Percentiles rank a stretch among this genome's conserved stretches.
These are phyloP conservation scores for Coelopa frigida DNA, from an alignment of 1,140 invertebrate genomes.

Conservation along the genomic window DNA sequence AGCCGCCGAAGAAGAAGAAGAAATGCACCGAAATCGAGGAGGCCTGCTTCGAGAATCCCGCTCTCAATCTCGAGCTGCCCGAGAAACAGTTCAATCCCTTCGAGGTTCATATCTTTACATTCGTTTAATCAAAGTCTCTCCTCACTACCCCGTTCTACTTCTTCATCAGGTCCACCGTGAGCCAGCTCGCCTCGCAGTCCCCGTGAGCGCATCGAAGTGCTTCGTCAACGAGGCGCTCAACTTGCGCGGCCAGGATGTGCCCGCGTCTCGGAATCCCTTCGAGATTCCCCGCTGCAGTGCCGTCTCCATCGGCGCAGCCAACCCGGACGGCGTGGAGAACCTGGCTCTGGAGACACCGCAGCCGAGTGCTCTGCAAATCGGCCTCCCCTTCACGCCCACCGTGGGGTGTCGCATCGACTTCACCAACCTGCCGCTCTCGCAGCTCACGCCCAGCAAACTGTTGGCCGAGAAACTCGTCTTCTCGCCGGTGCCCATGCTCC, in stretches of 20 bases:
- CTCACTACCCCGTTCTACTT: too few relatives aligned
- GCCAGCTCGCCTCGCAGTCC: background rate
- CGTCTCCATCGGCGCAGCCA: background rate
- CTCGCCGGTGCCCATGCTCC: constrained; percentile 23
- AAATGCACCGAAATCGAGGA: constrained; percentile 17
- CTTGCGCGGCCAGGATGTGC: constrained; percentile 27
- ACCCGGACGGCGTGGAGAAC: constrained; percentile 27
- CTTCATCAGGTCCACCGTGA: constrained; percentile 27
- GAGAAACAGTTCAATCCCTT: constrained; percentile 43
- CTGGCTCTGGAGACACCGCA: constrained; percentile 16
- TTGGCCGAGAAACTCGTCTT: constrained; percentile 39
- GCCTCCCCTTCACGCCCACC: constrained; percentile 35
- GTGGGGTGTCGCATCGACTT: constrained; percentile 42
- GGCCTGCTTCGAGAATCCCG: constrained; percentile 41
- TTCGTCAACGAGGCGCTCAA: constrained; percentile 39
- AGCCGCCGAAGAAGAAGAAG: constrained; percentile 41
- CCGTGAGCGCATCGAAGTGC: constrained; percentile 12
- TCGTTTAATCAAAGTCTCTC: background rate
- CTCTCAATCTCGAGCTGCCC: constrained; percentile 36
- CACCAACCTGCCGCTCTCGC: constrained; percentile 27
- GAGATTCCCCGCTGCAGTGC: constrained; percentile 28
- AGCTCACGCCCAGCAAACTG: constrained; percentile 37
- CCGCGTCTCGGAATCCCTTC: constrained; percentile 33
- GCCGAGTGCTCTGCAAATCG: constrained; percentile 29
- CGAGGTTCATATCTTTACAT: constrained; percentile 21